A percentile compares a stretch with the other conserved stretches of the same genome.
phyloP scores from a whole-genome alignment of 92 coral and sea anemone genomes.

The Siderastrea siderea region DNA sequence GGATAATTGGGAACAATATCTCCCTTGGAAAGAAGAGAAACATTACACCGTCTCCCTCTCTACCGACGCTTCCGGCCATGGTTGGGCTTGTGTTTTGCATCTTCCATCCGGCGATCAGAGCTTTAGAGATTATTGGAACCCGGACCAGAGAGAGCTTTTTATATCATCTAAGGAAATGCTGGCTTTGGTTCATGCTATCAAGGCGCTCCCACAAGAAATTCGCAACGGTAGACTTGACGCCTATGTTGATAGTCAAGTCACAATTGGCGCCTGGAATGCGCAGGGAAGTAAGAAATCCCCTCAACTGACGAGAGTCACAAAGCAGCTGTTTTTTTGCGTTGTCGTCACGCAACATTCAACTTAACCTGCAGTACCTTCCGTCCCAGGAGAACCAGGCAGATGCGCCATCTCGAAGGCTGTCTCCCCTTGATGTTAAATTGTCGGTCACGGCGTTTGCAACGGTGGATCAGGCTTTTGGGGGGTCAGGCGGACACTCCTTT shows the following conservation, averaged over 20 bases:
- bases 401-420: slow-evolving; percentile 36
- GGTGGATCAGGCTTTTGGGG: slow-evolving; percentile 38
- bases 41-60: slow-evolving; percentile 30
- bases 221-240: not conserved
- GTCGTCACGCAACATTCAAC: slow-evolving; percentile 12
- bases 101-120: not conserved
- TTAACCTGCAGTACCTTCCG: slow-evolving; percentile 25
- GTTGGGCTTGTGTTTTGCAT: slow-evolving; percentile 42
- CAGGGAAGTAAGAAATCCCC: slow-evolving; percentile 36
- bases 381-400: slow-evolving; percentile 54
- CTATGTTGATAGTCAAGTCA: slow-evolving; percentile 10
- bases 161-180: slow-evolving; percentile 46
- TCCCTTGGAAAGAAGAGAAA: slow-evolving; percentile 54
- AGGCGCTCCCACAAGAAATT: not conserved
- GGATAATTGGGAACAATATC: slow-evolving; percentile 28
- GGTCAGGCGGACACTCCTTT: slow-evolving; percentile 19
- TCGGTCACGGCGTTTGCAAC: slow-evolving; percentile 11
- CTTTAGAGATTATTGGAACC: slow-evolving; percentile 43
- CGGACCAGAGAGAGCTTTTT: not conserved
- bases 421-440: slow-evolving; percentile 20
- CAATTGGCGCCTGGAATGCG: slow-evolving; percentile 8
- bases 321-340: slow-evolving; percentile 1
- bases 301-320: slow-evolving; percentile 22
- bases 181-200: slow-evolving; percentile 40
- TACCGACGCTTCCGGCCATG: slow-evolving; percentile 45